phyloP scores from a whole-genome alignment of 1,140 invertebrate genomes.

The Carcinoscorpius rotundicauda region DNA sequence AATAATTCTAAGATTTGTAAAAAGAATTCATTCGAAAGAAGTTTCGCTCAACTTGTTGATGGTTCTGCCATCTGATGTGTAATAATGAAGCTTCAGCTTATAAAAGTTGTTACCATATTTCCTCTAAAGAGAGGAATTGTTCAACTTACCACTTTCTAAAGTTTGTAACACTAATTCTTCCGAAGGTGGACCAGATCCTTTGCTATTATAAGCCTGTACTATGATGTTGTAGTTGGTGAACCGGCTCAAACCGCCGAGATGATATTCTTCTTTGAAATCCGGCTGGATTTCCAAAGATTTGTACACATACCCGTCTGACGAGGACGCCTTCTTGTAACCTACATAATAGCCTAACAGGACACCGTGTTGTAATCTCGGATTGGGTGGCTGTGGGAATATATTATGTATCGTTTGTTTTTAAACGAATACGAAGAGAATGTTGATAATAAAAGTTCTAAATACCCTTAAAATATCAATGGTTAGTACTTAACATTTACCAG shows the following conservation, averaged over 20 bases:
- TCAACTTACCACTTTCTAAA: conserved; percentile 17
- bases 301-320: conserved; percentile 21
- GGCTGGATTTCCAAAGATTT: conserved; percentile 27
- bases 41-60: too few species aligned
- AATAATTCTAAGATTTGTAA: too few species aligned
- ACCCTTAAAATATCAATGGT: too few species aligned
- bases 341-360: conserved; percentile 35
- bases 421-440: too few species aligned
- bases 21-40: too few species aligned
- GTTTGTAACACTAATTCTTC: conserved; percentile 19
- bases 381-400: conserved; percentile 27
- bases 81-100: too few species aligned
- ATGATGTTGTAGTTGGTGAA: conserved; percentile 22
- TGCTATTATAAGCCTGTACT: conserved; percentile 83
- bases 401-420: too few species aligned
- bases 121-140: too few species aligned
- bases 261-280: conserved; percentile 20
- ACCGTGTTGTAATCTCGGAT: conserved; percentile 30
- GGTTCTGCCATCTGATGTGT: too few species aligned
- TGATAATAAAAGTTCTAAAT: too few species aligned
- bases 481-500: too few species aligned
- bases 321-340: conserved; percentile 21
- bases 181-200: conserved; percentile 41
- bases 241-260: conserved; percentile 16
- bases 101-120: too few species aligned